Conservation (phyloP, 1,140 invertebrate genomes). For the Proctacanthus coquilletti region DNA sequence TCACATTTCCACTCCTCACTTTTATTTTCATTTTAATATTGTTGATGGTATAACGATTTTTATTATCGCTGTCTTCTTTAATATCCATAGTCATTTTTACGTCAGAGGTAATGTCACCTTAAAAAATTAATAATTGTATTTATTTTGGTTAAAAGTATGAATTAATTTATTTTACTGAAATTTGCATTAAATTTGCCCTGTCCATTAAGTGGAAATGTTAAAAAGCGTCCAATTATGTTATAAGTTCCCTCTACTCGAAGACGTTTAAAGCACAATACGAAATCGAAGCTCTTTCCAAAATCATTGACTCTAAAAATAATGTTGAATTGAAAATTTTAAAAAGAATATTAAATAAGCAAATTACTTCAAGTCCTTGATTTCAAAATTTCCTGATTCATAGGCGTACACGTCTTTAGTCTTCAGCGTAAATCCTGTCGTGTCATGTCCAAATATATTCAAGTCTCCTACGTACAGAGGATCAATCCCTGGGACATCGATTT, state of each 20-base stretch:
- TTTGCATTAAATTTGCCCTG: conserved; percentile 38
- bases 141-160: conserved; percentile 1
- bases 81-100: conserved; percentile 42
- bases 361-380: conserved; percentile 23
- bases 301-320: too few species aligned
- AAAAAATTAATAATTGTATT: too few species aligned
- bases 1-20: conserved; percentile 39
- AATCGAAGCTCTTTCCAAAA: conserved; percentile 34
- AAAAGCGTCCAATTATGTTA: conserved; percentile 38
- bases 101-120: too few species aligned
- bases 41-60: conserved; percentile 31
- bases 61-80: conserved; percentile 35
- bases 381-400: too few species aligned
- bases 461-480: conserved; percentile 42
- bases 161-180: conserved; percentile 29
- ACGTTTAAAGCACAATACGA: conserved; percentile 34
- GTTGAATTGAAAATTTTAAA: conserved; percentile 28
- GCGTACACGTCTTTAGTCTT: too few species aligned
- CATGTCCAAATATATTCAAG: conserved; percentile 32
- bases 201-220: conserved; percentile 44
- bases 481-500: conserved; percentile 41
- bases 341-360: conserved; percentile 20
- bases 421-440: too few species aligned
- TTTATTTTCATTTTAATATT: conserved; percentile 46
- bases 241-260: conserved; percentile 38